These are phyloP conservation scores for Nansenia antarctica DNA, from an alignment of 2,113 vertebrate genomes.

Conservation along the genomic window DNA sequence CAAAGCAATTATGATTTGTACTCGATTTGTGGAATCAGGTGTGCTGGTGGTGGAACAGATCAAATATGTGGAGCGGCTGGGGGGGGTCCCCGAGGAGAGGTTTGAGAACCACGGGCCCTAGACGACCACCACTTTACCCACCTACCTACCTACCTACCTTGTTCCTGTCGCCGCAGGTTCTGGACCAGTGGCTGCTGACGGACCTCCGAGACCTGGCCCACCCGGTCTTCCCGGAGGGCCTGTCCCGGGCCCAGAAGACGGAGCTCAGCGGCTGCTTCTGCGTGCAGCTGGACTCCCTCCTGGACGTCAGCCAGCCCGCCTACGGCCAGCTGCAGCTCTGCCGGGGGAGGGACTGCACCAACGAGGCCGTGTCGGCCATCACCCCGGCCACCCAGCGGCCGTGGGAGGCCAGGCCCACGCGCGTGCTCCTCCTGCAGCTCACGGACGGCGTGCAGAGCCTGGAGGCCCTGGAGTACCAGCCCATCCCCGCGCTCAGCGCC, in stretches of 20 bases:
- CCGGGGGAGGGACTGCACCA: conserved; percentile 81
- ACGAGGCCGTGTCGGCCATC: conserved; percentile 85
- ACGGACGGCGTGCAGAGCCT: conserved; percentile 91
- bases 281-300: conserved; percentile 90
- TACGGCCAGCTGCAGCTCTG: conserved; percentile 89
- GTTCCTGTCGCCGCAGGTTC: conserved; percentile 67
- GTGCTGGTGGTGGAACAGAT: no score
- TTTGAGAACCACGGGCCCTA: no score
- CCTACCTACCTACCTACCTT: not conserved
- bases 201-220: conserved; percentile 89
- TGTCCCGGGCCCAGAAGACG: conserved; percentile 80
- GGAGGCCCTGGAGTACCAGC: conserved; percentile 92
- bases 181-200: conserved; percentile 95
- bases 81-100: no score
- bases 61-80: no score
- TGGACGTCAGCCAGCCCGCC: conserved; percentile 91
- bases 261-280: conserved; percentile 86
- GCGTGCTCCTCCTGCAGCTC: conserved; percentile 90
- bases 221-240: conserved; percentile 82
- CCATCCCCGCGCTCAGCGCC: conserved; percentile 79
- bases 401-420: conserved; percentile 88
- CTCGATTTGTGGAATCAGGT: no score
- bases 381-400: conserved; percentile 81
- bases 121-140: not conserved
- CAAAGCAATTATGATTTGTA: no score